Base-by-base conservation (phyloP, 2,113 vertebrate species). In the Rhinoderma darwinii region DNA sequence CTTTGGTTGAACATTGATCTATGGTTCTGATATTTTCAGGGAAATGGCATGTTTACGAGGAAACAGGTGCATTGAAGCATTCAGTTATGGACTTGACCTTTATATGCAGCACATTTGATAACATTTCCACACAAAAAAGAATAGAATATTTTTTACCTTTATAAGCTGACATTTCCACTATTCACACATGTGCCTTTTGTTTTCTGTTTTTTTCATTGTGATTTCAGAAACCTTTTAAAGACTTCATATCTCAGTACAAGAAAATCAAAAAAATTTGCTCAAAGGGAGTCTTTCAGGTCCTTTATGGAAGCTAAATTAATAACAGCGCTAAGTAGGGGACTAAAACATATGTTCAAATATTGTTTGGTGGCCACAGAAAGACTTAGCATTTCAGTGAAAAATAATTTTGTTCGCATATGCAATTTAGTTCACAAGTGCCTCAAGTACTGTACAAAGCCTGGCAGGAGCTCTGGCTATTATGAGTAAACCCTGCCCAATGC, bases 11-110 rank as follows among this genome's bases (percentile, higher is more conserved):
- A 83, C 70, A 47, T 90, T 94, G 91, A 93, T 92, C 87, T 93
- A 89, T 91, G 87, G 89, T 80, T 86, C 88, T 94, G 91, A 86
- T 93, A 92, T 93, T 94, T 94, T 91, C 89, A 88, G 88, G 84
- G 88, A 94, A 93, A 93, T 93, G 92, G 91, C 92, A 93, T 91
- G 88, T 89, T 89, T 84, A 54, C 87, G 84, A 88, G 89, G 89
- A 91, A 91, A 89, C 59, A 82, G 61, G 90, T 51, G 72, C 84
- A 90, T 27, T 88, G 90, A 91, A 90, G 90, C 77, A 89, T 88
- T 61, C 74, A 92, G 82, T 87, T 89, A 88, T 89, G 86, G 88
- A 86, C 83, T 88, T 91, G 90, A 90, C 91, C 86, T 92, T 92
- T 89, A 91, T 51, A 85, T 91, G 86, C 54, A 88, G 68, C 35